Percentiles rank a stretch among this genome's conserved stretches.
Conservation (phyloP, 2,113 vertebrate species). For the Pachyramphus minor region DNA sequence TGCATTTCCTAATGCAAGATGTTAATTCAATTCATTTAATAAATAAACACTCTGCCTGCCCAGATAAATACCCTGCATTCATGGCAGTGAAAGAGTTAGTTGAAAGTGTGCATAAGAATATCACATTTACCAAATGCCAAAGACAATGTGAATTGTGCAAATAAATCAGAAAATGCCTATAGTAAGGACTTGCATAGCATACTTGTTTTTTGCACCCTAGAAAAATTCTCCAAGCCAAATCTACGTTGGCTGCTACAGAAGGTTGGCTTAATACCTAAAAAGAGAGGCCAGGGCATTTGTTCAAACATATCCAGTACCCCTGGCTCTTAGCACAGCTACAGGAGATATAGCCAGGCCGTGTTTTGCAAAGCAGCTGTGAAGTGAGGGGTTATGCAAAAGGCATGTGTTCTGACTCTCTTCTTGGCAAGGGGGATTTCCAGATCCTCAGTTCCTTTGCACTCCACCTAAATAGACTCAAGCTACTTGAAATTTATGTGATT, state of each 20-base stretch:
- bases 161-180: not conserved
- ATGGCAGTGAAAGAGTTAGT: not conserved
- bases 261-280: not conserved
- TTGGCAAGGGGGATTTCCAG: constrained; percentile 14
- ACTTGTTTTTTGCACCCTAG: not conserved
- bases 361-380: constrained; percentile 46
- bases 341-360: not conserved
- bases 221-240: not conserved
- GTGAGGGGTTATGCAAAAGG: constrained; percentile 31
- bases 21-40: not conserved
- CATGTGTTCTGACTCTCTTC: not conserved
- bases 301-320: constrained; percentile 19
- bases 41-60: not conserved
- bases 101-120: not conserved
- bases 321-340: not conserved
- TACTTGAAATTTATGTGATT: not conserved
- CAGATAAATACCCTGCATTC: not conserved
- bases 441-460: not conserved
- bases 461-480: not conserved
- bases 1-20: not conserved
- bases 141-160: not conserved
- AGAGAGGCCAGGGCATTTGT: constrained; percentile 20
- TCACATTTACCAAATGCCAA: not conserved
- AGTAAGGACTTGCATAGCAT: not conserved
- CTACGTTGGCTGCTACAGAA: constrained; percentile 8